These are phyloP conservation scores for Ectropis grisescens DNA, from an alignment of 1,140 invertebrate species.

Conservation along the genomic window DNA sequence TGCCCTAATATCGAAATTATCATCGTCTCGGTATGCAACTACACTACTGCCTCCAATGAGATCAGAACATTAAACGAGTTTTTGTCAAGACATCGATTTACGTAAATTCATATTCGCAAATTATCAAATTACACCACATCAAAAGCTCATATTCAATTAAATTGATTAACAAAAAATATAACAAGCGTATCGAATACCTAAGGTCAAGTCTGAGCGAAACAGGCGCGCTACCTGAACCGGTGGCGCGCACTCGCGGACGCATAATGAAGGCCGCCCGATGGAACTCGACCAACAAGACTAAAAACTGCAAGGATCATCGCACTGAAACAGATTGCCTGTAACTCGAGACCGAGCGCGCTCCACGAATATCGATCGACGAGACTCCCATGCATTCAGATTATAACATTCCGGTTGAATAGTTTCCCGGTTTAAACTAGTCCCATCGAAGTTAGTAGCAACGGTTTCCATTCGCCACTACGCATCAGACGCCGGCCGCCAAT, in stretches of 20 bases:
- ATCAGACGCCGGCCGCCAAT: conserved; percentile 24
- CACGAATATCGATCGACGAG: too few relatives aligned
- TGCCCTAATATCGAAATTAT: conserved; percentile 31
- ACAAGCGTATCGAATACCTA: conserved; percentile 57
- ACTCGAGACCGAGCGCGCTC: too few relatives aligned
- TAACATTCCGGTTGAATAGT: too few relatives aligned
- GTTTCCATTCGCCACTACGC: conserved; percentile 34
- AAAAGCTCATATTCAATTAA: conserved; percentile 38
- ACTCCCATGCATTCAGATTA: too few relatives aligned
- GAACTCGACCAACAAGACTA: conserved; percentile 56
- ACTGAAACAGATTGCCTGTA: conserved; percentile 20
- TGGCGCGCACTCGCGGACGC: conserved; percentile 48
- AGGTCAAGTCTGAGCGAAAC: conserved; percentile 50
- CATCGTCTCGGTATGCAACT: conserved; percentile 23
- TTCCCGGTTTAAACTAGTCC: too few relatives aligned
- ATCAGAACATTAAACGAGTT: conserved; percentile 28
- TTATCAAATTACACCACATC: conserved; percentile 51
- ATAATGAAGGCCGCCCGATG: conserved; percentile 58
- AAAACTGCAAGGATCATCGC: conserved; percentile 55
- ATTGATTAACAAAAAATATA: conserved; percentile 49
- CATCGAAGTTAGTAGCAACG: too few relatives aligned
- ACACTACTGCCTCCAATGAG: conserved; percentile 17
- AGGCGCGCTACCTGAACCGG: conserved; percentile 58
- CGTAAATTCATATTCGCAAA: conserved; percentile 34
- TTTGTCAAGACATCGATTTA: conserved; percentile 24